Conservation (phyloP, 2,797 vertebrate genomes). For the Psittacula echo region DNA sequence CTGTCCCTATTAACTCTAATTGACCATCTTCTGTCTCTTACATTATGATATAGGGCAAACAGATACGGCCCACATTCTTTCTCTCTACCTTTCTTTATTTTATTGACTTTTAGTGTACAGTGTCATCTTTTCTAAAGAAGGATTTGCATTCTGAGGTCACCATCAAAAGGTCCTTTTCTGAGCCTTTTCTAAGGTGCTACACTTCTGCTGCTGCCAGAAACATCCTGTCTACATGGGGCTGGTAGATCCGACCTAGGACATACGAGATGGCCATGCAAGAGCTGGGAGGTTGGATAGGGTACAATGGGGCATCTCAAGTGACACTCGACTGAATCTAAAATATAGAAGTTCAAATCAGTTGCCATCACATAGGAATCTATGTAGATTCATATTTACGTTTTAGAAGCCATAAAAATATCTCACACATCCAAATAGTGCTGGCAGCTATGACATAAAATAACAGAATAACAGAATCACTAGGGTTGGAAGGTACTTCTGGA, state of each 20-base stretch:
- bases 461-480: background rate
- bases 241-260: background rate
- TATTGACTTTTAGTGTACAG: background rate
- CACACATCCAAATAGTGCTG: background rate
- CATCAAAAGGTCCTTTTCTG: background rate
- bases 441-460: background rate
- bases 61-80: background rate
- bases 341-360: background rate
- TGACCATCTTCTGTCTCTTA: background rate
- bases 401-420: background rate
- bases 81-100: background rate
- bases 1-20: background rate
- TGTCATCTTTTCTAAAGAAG: background rate
- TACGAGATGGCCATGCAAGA: background rate
- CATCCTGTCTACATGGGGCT: background rate
- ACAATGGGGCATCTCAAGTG: background rate
- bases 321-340: background rate
- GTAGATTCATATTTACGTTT: background rate
- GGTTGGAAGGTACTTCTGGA: background rate
- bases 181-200: background rate
- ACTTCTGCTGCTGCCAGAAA: background rate
- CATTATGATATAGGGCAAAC: background rate
- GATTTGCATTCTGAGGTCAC: background rate
- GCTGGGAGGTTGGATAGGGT: background rate
- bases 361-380: background rate